phyloP scores from a whole-genome alignment of 2,797 vertebrate genomes.

The Astyanax mexicanus region DNA sequence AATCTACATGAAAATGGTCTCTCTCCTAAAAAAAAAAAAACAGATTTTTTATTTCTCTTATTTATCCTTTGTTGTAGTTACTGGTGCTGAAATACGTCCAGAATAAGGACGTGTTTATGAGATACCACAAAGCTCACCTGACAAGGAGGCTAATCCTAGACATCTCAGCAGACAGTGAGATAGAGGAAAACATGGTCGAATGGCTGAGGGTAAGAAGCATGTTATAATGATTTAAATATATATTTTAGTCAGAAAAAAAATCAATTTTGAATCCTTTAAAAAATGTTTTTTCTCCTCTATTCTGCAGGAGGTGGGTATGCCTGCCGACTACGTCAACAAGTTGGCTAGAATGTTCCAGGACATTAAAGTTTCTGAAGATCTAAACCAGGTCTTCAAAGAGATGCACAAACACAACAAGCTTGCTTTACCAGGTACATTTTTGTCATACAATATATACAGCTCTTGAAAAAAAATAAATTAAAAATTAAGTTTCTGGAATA shows the following conservation, averaged over 20 bases:
- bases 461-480: too few relatives aligned
- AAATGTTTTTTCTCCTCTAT: constrained; percentile 29
- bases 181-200: constrained; percentile 99
- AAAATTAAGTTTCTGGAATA: too few relatives aligned
- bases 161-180: constrained; percentile 98
- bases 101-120: constrained; percentile 99
- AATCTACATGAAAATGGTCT: too few relatives aligned
- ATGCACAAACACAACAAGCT: constrained; percentile 99
- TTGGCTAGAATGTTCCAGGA: constrained; percentile 98
- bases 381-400: constrained; percentile 98
- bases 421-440: constrained; percentile 94
- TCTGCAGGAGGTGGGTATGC: constrained; percentile 97
- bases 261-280: neutral
- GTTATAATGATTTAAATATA: neutral
- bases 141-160: constrained; percentile 96
- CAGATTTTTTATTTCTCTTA: too few relatives aligned
- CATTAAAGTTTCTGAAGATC: constrained; percentile 98
- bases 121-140: constrained; percentile 98
- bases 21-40: too few relatives aligned
- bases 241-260: neutral
- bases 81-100: constrained; percentile 98
- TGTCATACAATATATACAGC: too few relatives aligned
- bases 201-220: constrained; percentile 91
- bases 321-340: constrained; percentile 98
- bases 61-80: constrained; percentile 75